Conservation (phyloP, 1,140 invertebrate genomes). For the Drosophila pseudoobscura region DNA sequence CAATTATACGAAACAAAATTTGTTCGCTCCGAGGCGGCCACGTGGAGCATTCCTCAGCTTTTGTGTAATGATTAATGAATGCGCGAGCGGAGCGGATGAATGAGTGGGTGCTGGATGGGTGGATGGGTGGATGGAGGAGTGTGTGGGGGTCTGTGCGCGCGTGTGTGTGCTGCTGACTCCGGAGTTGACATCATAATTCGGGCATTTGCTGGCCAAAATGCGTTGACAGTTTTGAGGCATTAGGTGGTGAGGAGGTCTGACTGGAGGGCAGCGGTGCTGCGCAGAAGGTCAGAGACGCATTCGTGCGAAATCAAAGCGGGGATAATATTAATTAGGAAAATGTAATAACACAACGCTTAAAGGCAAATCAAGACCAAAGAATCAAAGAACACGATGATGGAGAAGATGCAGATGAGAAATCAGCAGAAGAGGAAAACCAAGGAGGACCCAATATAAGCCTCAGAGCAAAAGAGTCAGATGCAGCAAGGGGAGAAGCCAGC, state of each 20-base stretch:
- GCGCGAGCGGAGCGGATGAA: background rate
- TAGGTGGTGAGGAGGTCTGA: constrained; percentile 1
- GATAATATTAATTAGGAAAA: constrained; percentile 43
- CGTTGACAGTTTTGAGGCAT: constrained; percentile 51
- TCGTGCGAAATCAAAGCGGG: constrained; percentile 13
- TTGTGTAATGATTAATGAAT: constrained; percentile 74
- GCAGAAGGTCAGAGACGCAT: constrained; percentile 33
- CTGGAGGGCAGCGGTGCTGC: too few species aligned
- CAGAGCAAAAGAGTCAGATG: constrained; percentile 7
- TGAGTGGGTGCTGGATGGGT: constrained; percentile 4
- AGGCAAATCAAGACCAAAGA: constrained; percentile 23
- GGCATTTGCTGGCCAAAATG: constrained; percentile 60
- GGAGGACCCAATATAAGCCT: background rate
- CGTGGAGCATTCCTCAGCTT: constrained; percentile 44
- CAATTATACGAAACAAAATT: constrained; percentile 66
- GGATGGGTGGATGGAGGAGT: constrained; percentile 4
- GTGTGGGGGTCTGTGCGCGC: constrained; percentile 1
- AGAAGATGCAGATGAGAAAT: too few species aligned
- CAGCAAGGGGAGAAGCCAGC: constrained; percentile 1
- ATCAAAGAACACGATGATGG: too few species aligned
- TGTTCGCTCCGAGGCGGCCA: constrained; percentile 37
- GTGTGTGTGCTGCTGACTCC: constrained; percentile 48
- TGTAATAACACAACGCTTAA: constrained; percentile 44
- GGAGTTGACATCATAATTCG: constrained; percentile 75
- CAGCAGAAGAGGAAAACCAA: background rate